Evolutionary conservation across 1,140 invertebrate species (phyloP).

Genomic region (Philopotamus ludificatus): DNA sequence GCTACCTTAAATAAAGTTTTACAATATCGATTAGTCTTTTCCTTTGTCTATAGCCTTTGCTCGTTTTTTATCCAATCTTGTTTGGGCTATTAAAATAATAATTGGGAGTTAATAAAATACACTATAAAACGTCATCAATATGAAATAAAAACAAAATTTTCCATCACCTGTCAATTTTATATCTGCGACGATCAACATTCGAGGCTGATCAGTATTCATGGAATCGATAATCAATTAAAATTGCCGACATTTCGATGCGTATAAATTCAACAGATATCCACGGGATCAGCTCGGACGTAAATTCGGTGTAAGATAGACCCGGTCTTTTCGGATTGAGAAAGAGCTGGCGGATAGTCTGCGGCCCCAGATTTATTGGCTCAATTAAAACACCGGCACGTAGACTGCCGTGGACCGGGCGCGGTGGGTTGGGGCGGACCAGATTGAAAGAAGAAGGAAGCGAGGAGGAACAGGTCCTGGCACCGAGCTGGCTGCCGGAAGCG

Average conservation of each 20-base stretch:
- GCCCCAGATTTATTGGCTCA: conserved; percentile 31
- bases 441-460: neutral
- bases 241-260: neutral
- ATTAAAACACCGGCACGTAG: conserved; percentile 32
- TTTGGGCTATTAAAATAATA: too few relatives aligned
- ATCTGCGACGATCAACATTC: too few relatives aligned
- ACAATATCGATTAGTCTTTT: too few relatives aligned
- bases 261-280: neutral
- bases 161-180: too few relatives aligned
- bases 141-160: too few relatives aligned
- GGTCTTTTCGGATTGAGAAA: neutral
- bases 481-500: neutral
- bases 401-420: neutral
- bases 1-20: too few relatives aligned
- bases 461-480: neutral
- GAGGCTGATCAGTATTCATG: too few relatives aligned
- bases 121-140: too few relatives aligned
- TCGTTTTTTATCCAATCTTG: too few relatives aligned
- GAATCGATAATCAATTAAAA: neutral
- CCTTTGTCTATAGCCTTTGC: too few relatives aligned
- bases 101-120: too few relatives aligned
- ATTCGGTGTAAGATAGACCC: conserved; percentile 1
- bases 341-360: conserved; percentile 7
- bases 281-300: conserved; percentile 10
- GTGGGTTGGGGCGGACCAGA: conserved; percentile 6